These are phyloP conservation scores for Rhea americana DNA, from an alignment of 2,113 vertebrate genomes.

Conservation along the genomic window DNA sequence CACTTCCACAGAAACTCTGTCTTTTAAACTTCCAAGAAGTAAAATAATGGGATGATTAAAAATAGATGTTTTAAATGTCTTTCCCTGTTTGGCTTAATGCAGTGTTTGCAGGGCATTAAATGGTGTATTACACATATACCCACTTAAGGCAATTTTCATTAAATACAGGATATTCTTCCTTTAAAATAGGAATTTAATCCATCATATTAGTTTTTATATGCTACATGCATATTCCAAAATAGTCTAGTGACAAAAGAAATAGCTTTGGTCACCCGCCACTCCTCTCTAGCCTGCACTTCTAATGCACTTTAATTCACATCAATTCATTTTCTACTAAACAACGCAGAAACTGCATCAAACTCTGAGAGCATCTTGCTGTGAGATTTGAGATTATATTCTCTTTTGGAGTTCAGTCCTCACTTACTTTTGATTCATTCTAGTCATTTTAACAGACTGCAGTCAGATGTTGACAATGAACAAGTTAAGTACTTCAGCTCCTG, in stretches of 20 bases:
- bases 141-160: neutral
- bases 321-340: neutral
- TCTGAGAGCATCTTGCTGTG: neutral
- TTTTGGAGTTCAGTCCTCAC: neutral
- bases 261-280: neutral
- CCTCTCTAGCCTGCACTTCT: neutral
- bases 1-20: slow-evolving; percentile 13
- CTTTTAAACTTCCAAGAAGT: slow-evolving; percentile 45
- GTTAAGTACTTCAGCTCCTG: neutral
- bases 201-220: neutral
- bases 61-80: neutral
- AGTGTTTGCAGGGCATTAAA: neutral
- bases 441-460: neutral
- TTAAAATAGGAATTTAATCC: neutral
- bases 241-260: neutral
- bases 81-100: neutral
- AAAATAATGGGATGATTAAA: neutral
- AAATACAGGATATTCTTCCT: neutral
- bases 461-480: neutral
- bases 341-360: neutral
- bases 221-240: neutral
- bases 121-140: neutral
- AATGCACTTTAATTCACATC: neutral
- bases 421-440: neutral
- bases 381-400: neutral